Evolutionary conservation across 1,140 invertebrate genomes (phyloP).

Genomic region (Zaprionus capensis): DNA sequence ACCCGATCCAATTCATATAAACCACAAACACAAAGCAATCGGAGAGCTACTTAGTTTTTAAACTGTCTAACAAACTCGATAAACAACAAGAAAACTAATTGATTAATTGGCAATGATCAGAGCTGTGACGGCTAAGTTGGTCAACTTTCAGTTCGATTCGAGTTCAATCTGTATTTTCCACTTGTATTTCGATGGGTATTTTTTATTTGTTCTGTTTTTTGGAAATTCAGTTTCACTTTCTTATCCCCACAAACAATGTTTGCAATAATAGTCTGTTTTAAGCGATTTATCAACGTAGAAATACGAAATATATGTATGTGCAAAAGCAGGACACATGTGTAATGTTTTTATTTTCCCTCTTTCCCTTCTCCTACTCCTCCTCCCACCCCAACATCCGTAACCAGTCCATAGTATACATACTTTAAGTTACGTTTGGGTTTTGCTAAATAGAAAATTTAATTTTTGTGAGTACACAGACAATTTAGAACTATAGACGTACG

Average conservation of each 20-base stretch:
- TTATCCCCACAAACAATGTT: constrained; percentile 6
- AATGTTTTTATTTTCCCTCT: constrained; percentile 27
- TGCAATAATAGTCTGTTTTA: constrained; percentile 40
- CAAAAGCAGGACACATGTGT: constrained; percentile 45
- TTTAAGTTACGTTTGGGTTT: constrained; percentile 47
- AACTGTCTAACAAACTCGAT: background rate
- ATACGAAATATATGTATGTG: constrained; percentile 31
- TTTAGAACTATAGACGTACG: constrained; percentile 17
- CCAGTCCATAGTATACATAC: constrained; percentile 13
- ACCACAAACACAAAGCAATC: constrained; percentile 33
- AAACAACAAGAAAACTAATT: background rate
- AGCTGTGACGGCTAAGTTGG: background rate
- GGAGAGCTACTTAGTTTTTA: constrained; percentile 50
- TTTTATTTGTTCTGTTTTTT: background rate
- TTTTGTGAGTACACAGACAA: constrained; percentile 34
- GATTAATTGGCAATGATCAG: background rate
- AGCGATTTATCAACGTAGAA: constrained; percentile 21
- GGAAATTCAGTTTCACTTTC: constrained; percentile 16
- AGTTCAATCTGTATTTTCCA: background rate
- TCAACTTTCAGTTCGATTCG: background rate
- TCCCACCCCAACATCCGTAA: background rate
- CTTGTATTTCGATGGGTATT: constrained; percentile 4
- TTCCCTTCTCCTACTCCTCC: background rate
- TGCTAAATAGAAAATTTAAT: constrained; percentile 44
- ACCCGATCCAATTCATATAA: background rate